Conservation (phyloP, 2,888 invertebrate species). For the Megastigmus dorsalis region DNA sequence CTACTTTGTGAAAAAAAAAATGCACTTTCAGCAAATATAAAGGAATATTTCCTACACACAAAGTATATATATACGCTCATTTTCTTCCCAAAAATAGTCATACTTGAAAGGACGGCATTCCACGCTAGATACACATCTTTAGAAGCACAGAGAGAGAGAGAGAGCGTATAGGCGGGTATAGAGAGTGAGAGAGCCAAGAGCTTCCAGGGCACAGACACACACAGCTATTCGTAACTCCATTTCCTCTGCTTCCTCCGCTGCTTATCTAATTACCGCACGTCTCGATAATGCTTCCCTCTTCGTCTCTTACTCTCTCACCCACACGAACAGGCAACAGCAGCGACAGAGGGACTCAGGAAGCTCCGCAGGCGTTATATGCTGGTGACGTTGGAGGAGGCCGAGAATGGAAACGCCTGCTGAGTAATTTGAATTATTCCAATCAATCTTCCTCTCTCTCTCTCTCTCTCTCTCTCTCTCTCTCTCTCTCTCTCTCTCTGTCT, state of each 20-base stretch:
- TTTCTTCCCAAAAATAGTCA: too few species aligned
- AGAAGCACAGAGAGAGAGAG: too few species aligned
- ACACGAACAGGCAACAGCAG: too few species aligned
- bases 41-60: too few species aligned
- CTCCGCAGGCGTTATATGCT: neutral
- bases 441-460: conserved; percentile 53
- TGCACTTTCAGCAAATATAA: too few species aligned
- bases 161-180: too few species aligned
- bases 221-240: conserved; percentile 1
- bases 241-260: conserved; percentile 43
- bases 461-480: neutral
- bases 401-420: conserved; percentile 50
- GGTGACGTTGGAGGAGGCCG: neutral
- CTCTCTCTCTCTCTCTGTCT: neutral
- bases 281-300: conserved; percentile 24
- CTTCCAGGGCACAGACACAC: too few species aligned
- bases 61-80: too few species aligned
- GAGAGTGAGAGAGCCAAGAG: too few species aligned
- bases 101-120: too few species aligned
- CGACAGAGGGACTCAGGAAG: conserved; percentile 13
- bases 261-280: conserved; percentile 49
- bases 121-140: too few species aligned
- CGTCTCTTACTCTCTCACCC: neutral
- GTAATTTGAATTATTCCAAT: conserved; percentile 58
- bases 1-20: too few species aligned